These are phyloP conservation scores for Tetragonisca angustula DNA, from an alignment of 2,888 invertebrate genomes.

Conservation along the genomic window DNA sequence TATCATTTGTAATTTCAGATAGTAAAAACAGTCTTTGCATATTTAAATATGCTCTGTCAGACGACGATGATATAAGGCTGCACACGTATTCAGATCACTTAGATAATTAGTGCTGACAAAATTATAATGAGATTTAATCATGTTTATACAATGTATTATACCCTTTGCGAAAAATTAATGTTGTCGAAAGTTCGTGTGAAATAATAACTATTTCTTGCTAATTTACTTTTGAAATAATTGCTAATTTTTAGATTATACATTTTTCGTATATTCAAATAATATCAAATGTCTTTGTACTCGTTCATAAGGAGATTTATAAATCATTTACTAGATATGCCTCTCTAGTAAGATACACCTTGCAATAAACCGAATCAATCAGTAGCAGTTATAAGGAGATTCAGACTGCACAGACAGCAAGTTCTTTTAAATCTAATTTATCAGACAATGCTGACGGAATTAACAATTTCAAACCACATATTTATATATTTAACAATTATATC, in stretches of 20 bases:
- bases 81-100: background rate
- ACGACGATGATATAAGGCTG: slow-evolving; percentile 1
- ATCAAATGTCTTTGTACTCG: background rate
- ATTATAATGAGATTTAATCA: background rate
- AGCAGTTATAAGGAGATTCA: slow-evolving; percentile 14
- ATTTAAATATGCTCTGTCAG: slow-evolving; percentile 53
- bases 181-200: background rate
- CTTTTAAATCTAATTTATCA: background rate
- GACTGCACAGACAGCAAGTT: background rate
- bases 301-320: background rate
- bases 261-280: background rate
- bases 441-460: background rate
- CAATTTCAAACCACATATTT: too few species aligned
- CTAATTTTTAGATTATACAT: background rate
- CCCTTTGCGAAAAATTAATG: background rate
- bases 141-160: background rate
- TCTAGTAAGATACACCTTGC: too few species aligned
- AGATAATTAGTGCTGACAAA: background rate
- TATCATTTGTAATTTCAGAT: slow-evolving; percentile 40
- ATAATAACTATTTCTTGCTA: background rate
- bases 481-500: too few species aligned
- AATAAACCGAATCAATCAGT: background rate
- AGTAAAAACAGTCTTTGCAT: slow-evolving; percentile 47
- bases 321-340: background rate
- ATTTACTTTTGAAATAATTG: background rate